A percentile compares a stretch with the other conserved stretches of the same genome.
Evolutionary conservation across 92 coral and sea anemone genomes (phyloP).

Genomic region (Blastomussa wellsi): DNA sequence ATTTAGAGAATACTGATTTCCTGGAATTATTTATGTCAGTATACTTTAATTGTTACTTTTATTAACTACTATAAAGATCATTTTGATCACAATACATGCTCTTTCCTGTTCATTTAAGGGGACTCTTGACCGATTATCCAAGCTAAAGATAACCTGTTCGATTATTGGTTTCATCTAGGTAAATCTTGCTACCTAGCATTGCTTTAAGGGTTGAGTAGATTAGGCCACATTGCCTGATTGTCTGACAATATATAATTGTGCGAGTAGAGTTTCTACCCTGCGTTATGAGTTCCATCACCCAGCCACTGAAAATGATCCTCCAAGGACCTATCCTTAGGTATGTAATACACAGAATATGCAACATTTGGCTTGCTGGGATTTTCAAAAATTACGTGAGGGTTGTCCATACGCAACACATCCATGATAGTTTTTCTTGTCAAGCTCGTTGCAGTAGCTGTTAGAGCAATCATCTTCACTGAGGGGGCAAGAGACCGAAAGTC

Average conservation of each 20-base stretch:
- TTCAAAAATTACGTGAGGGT: conserved; percentile 57
- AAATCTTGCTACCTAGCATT: conserved; percentile 46
- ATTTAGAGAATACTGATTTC: no score
- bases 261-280: conserved; percentile 28
- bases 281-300: conserved; percentile 51
- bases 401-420: conserved; percentile 57
- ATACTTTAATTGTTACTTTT: no score
- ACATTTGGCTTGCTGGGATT: conserved; percentile 61
- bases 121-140: no score
- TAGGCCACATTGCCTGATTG: conserved; percentile 63
- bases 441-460: conserved; percentile 65
- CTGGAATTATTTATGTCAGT: no score
- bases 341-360: conserved; percentile 59
- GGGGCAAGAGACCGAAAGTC: conserved; percentile 63
- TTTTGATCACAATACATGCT: no score
- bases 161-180: conserved; percentile 19
- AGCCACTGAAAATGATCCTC: conserved; percentile 67
- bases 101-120: no score
- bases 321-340: conserved; percentile 49
- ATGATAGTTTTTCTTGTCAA: conserved; percentile 48
- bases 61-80: no score
- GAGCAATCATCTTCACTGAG: conserved; percentile 47
- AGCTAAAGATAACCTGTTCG: conserved; percentile 33
- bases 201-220: conserved; percentile 55
- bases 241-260: conserved; percentile 73